phyloP scores from a whole-genome alignment of 2,797 vertebrate genomes.

The Aphelocoma californica region DNA sequence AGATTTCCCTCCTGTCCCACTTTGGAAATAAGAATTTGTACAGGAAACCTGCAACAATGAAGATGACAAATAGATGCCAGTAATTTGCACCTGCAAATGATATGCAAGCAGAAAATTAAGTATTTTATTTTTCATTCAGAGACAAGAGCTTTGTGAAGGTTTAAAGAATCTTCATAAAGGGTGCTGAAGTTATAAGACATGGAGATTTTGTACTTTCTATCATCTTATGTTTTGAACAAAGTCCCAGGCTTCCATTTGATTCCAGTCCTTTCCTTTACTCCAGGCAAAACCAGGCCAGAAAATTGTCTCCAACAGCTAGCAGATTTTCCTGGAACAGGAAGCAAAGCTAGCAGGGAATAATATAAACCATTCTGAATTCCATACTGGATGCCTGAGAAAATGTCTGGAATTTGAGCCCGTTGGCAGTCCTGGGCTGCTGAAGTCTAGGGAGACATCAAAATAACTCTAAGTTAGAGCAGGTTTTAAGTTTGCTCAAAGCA shows the following conservation, averaged over 20 bases:
- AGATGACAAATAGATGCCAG: not conserved
- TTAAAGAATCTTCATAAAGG: not conserved
- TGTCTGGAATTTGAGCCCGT: constrained; percentile 32
- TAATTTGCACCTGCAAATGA: not conserved
- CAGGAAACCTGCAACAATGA: not conserved
- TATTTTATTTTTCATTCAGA: not conserved
- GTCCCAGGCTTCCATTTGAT: not conserved
- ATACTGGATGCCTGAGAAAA: not conserved
- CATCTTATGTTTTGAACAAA: not conserved
- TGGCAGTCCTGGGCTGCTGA: not conserved
- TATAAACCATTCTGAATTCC: not conserved
- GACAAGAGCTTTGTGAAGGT: not conserved
- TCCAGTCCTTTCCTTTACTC: not conserved
- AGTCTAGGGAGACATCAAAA: not conserved
- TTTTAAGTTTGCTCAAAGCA: not conserved
- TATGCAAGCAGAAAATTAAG: not conserved
- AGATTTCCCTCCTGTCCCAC: not conserved
- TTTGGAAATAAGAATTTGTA: not conserved
- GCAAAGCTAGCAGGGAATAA: not conserved
- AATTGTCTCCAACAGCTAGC: not conserved
- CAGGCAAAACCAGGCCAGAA: not conserved
- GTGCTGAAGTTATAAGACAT: not conserved
- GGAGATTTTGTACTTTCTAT: not conserved
- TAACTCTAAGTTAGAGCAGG: not conserved
- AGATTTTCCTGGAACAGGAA: constrained; percentile 38